These are phyloP conservation scores for Drosophila neonasuta DNA, from an alignment of 2,888 invertebrate species.

Conservation along the genomic window DNA sequence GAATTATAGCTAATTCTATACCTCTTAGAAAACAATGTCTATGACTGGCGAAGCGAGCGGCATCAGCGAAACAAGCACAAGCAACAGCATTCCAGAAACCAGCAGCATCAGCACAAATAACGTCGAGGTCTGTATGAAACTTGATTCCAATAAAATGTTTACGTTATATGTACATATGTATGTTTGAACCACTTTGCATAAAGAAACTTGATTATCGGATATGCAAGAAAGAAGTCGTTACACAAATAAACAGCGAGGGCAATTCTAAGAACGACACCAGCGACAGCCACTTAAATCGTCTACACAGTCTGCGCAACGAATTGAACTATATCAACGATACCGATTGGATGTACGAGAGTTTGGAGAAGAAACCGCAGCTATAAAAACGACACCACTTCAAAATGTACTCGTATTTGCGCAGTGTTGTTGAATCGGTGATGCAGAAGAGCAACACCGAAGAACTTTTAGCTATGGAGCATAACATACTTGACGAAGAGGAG, in stretches of 20 bases:
- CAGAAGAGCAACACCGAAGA: conserved; percentile 82
- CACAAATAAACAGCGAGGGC: conserved; percentile 71
- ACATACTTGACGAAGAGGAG: conserved; percentile 81
- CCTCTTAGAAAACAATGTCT: conserved; percentile 17
- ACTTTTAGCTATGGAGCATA: conserved; percentile 82
- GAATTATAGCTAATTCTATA: background rate
- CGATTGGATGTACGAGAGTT: conserved; percentile 90
- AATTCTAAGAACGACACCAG: conserved; percentile 83
- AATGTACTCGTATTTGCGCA: conserved; percentile 23
- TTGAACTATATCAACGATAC: conserved; percentile 90
- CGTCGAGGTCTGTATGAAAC: conserved; percentile 41
- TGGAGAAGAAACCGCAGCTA: conserved; percentile 83
- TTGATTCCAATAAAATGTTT: background rate
- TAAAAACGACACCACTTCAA: conserved; percentile 28
- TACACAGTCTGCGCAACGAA: conserved; percentile 88
- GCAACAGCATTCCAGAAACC: conserved; percentile 38
- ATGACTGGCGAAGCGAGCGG: conserved; percentile 48
- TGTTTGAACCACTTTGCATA: conserved; percentile 26
- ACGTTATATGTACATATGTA: background rate
- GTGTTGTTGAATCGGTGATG: background rate
- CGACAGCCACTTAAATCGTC: conserved; percentile 88
- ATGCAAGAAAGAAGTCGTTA: conserved; percentile 68
- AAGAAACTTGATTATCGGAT: conserved; percentile 54
- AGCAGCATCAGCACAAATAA: conserved; percentile 28
- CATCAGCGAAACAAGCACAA: conserved; percentile 38